Evolutionary conservation across 2,797 vertebrate genomes (phyloP), one percentile per base, ranked within the genome.

Genomic region (Sparus aurata): DNA sequence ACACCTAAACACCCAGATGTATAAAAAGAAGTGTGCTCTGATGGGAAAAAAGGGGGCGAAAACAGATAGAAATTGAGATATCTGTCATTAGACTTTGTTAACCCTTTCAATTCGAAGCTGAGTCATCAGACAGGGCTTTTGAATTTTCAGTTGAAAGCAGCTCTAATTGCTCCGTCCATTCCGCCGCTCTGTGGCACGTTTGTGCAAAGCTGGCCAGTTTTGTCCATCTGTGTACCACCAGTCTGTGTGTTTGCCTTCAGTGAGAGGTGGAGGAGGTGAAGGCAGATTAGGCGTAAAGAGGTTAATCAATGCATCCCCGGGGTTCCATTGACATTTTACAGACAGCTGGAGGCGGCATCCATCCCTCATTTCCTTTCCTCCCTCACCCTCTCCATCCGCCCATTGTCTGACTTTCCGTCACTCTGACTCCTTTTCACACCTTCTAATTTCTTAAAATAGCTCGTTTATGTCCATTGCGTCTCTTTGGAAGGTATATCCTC

Each of bases 231-330:
- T 72, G 50, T 34, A 5, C 43, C 60, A 62, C 38, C 73, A 54
- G 59, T 77, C 50, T 79, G 78, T 80, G 71, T 85, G 70, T 71
- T 65, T 82, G 66, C 66, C 52, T 75, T 79, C 77, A 69, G 69
- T 67, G 63, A 65, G 68, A 62, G 74, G 43, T 75, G 77, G 80
- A 80, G 85, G 82, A 73, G 87, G 73, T 63, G 88, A 84, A 87
- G 77, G 73, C 77, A 84, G 86, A 88, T 90, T 86, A 89, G 79
- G 78, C 83, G 87, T 61, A 70, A 80, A 89, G 88, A 92, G 90
- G 90, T 91, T 94, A 94, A 95, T 95, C 93, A 94, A 95, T 94
- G 93, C 88, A 88, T 93, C 91, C 90, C 90, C 67, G 52, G 90
- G 86, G 92, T 74, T 92, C 85, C 88, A 85, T 71, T 95, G 93